These are phyloP conservation scores for Trissolcus brochymenae DNA, from an alignment of 2,888 invertebrate species.

Conservation along the genomic window DNA sequence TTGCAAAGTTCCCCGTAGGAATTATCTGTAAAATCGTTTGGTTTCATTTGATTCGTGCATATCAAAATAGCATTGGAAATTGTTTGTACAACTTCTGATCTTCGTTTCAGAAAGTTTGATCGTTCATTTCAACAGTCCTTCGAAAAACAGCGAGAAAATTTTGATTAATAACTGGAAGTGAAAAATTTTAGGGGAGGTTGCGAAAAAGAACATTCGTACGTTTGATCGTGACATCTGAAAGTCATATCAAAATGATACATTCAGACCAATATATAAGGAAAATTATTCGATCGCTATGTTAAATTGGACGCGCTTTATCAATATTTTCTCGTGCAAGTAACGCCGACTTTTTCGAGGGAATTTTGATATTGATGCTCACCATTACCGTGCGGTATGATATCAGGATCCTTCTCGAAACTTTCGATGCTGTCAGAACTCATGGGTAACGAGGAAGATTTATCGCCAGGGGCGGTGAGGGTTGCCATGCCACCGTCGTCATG, in stretches of 20 bases:
- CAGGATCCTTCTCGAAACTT: slow-evolving; percentile 74
- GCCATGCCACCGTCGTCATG: slow-evolving; percentile 73
- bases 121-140: too few species aligned
- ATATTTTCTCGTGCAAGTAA: slow-evolving; percentile 18
- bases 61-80: too few species aligned
- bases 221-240: slow-evolving; percentile 19
- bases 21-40: slow-evolving; percentile 34
- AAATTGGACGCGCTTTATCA: slow-evolving; percentile 34
- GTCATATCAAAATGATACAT: slow-evolving; percentile 26
- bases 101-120: too few species aligned
- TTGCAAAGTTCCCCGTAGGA: slow-evolving; percentile 68
- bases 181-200: too few species aligned
- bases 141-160: too few species aligned
- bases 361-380: slow-evolving; percentile 64
- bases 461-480: slow-evolving; percentile 68
- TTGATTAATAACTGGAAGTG: too few species aligned
- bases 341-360: slow-evolving; percentile 17
- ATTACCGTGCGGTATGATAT: slow-evolving; percentile 74
- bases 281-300: slow-evolving; percentile 20
- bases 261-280: slow-evolving; percentile 28
- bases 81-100: too few species aligned
- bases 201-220: background rate
- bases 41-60: background rate
- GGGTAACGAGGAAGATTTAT: slow-evolving; percentile 71
- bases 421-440: slow-evolving; percentile 72